These are phyloP conservation scores for Drosophila takahashii DNA, from an alignment of 1,140 invertebrate genomes.

Conservation along the genomic window DNA sequence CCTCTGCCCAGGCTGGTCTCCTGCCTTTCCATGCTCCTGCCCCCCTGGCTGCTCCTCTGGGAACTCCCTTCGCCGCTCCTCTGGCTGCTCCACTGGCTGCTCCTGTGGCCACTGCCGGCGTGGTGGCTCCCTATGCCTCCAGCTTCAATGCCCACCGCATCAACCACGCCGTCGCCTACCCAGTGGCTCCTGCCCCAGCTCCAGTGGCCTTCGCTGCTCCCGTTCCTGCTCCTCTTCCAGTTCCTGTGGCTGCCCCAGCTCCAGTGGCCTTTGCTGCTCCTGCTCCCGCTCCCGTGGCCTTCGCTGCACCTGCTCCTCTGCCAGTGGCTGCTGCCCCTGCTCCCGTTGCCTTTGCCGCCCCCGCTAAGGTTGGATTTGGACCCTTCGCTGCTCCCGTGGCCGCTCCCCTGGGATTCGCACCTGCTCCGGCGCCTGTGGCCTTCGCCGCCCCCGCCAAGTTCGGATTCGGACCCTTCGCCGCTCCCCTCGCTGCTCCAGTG, in stretches of 20 bases:
- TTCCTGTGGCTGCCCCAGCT: conserved; percentile 38
- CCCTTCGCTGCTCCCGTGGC: conserved; percentile 26
- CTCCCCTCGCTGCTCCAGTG: conserved; percentile 56
- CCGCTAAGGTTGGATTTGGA: conserved; percentile 33
- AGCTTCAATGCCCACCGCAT: conserved; percentile 87
- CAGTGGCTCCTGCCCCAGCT: conserved; percentile 74
- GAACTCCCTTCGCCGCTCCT: conserved; percentile 45
- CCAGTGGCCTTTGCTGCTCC: conserved; percentile 52
- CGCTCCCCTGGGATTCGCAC: conserved; percentile 52
- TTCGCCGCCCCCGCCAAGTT: conserved; percentile 65
- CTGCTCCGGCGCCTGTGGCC: conserved; percentile 64
- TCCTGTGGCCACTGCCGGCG: conserved; percentile 62
- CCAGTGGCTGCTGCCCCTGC: conserved; percentile 42
- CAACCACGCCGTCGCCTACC: conserved; percentile 87
- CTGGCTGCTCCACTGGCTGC: conserved; percentile 54
- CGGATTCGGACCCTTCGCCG: conserved; percentile 65
- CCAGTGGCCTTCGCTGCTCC: conserved; percentile 67
- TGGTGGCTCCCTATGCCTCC: conserved; percentile 86
- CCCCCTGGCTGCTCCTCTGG: conserved; percentile 49
- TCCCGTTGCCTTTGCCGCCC: conserved; percentile 69
- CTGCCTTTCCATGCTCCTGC: conserved; percentile 62
- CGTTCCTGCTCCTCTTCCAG: conserved; percentile 42
- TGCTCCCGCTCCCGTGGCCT: conserved; percentile 44
- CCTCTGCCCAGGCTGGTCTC: conserved; percentile 75
- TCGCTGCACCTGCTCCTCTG: conserved; percentile 47